Percentiles rank a stretch among this genome's conserved stretches.
These are phyloP conservation scores for Solenopsis fugax DNA, from an alignment of 1,140 invertebrate genomes.

Conservation along the genomic window DNA sequence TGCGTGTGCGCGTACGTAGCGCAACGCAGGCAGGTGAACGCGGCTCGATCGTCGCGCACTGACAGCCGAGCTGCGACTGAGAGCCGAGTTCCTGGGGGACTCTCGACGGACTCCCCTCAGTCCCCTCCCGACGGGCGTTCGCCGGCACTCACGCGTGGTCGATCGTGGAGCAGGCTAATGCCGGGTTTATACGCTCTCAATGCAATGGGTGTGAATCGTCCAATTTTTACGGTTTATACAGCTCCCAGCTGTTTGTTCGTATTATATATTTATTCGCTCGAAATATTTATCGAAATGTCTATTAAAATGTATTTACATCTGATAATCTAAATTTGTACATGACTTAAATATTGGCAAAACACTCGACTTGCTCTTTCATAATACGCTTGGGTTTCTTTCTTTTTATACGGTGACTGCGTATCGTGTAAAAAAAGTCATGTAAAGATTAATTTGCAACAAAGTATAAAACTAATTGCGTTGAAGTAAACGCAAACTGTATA, in stretches of 20 bases:
- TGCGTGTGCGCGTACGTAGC: constrained; percentile 25
- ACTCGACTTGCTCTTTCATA: no score
- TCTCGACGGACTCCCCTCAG: constrained; percentile 49
- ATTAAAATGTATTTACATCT: background rate
- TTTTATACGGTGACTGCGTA: no score
- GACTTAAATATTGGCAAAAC: no score
- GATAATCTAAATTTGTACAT: background rate
- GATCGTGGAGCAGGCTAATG: constrained; percentile 34
- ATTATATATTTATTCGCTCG: background rate
- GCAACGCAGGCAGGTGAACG: constrained; percentile 10
- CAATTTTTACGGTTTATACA: background rate
- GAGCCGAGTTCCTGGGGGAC: constrained; percentile 52
- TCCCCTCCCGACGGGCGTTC: background rate
- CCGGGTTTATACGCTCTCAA: constrained; percentile 23
- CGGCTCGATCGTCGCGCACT: constrained; percentile 73
- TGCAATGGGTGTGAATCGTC: background rate
- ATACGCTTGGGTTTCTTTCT: no score
- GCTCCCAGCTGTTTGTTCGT: background rate
- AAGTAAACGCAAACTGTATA: no score
- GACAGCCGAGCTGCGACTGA: constrained; percentile 79
- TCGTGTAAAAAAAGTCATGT: no score
- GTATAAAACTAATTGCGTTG: no score
- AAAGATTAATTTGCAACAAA: no score
- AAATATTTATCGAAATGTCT: background rate
- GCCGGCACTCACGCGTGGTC: constrained; percentile 37